Evolutionary conservation across 2,888 invertebrate species (phyloP), one percentile per base, ranked within the genome.

Genomic region (Hirtodrosophila duncani): DNA sequence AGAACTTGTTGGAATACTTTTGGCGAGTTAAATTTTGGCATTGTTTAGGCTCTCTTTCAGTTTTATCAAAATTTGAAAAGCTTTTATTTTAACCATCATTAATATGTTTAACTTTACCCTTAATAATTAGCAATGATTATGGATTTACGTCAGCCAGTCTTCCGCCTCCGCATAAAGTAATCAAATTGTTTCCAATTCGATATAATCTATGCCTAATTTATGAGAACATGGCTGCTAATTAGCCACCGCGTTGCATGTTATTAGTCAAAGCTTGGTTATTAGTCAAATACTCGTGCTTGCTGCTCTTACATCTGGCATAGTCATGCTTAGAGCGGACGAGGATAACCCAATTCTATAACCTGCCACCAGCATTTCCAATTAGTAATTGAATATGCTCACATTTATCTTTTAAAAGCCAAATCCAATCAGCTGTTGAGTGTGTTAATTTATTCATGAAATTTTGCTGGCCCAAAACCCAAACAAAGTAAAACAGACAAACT

Each of bases 381-480:
- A 58, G 49, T 63, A 68, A 71, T 72, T 71, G 57, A 75, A 71
- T 75, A 64, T 51, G 24, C 39, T 26, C 16, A 18, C 36, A 64
- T 50, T 16, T 2, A 10, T 38, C 45, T 36, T 37, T 56, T 55
- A 57, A 69, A 69, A 46, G 52, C 58, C 38, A 58, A 55, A 72
- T 50, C 69, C 56, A 72, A 77, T 70, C 78, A 63, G 62, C 60
- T 64, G 67, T 63, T 57, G 67, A 66, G 48, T 49, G 63, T 23
- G 58, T 61, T 78, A 74, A 74, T 78, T 70, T 74, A 74, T 74
- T 70, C 72, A 78, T 74, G 63, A 60, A 63, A 56, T 59, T 42
- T 29, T 17, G 20, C 18, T 23, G 23, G 30, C 49, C 49, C n/a
- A n/a, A n/a, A n/a, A n/a, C n/a, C n/a, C n/a, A n/a, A n/a, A n/a